These are phyloP conservation scores for Lasioglossum zephyrum DNA, from an alignment of 2,888 invertebrate species.

Conservation along the genomic window DNA sequence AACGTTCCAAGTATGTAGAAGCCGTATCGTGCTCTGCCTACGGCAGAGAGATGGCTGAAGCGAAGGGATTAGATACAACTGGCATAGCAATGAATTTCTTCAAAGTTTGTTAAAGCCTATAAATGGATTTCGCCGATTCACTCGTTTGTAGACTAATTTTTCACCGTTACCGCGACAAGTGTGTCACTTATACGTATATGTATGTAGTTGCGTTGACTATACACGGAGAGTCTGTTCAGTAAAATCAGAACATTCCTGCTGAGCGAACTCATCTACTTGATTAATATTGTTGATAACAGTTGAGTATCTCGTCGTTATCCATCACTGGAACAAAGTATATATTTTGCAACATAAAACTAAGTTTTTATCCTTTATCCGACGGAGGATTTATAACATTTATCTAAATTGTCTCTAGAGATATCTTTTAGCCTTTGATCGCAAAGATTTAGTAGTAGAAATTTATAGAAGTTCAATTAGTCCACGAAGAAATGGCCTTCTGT, in stretches of 20 bases:
- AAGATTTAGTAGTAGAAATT: not conserved
- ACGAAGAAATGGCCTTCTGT: not conserved
- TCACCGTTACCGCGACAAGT: slow-evolving; percentile 1
- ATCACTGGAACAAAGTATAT: not conserved
- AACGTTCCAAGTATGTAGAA: slow-evolving; percentile 1
- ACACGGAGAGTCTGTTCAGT: not conserved
- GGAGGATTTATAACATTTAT: not conserved
- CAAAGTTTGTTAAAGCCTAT: slow-evolving; percentile 3
- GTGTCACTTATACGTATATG: not conserved
- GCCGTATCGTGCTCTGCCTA: not conserved
- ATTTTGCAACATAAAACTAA: not conserved
- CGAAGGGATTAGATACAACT: slow-evolving; percentile 5
- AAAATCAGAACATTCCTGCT: not conserved
- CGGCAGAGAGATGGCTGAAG: not conserved
- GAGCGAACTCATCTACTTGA: not conserved
- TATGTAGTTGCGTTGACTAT: not conserved
- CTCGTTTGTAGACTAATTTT: slow-evolving; percentile 16
- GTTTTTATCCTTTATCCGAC: not conserved
- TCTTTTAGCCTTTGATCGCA: not conserved
- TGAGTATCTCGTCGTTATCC: not conserved
- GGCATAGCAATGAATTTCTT: slow-evolving; percentile 9
- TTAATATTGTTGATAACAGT: not conserved
- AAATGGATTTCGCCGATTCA: slow-evolving; percentile 4
- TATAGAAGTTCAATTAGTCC: not conserved
- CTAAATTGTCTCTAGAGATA: not conserved